These are phyloP conservation scores for Phasianus colchicus DNA, from an alignment of 2,113 vertebrate genomes.

Conservation along the genomic window DNA sequence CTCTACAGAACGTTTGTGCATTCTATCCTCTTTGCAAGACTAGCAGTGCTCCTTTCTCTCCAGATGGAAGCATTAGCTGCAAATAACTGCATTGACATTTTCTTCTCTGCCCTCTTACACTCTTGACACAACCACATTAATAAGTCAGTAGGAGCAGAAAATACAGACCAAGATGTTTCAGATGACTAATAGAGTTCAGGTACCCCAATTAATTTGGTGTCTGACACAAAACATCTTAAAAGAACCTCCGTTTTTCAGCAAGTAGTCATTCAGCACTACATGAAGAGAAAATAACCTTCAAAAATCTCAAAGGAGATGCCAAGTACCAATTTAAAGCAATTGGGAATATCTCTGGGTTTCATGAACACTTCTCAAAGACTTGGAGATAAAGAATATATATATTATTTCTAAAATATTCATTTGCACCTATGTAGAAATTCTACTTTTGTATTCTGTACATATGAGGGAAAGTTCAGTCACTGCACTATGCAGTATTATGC, in stretches of 20 bases:
- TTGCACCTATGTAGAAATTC: not conserved
- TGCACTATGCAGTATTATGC: not conserved
- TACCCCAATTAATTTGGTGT: slow-evolving; percentile 32
- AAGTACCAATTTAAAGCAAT: slow-evolving; percentile 19
- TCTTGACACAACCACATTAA: not conserved
- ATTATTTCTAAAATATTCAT: not conserved
- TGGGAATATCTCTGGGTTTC: not conserved
- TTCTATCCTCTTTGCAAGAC: not conserved
- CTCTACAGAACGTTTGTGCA: not conserved
- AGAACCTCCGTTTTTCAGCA: slow-evolving; percentile 2
- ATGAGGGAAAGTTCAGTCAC: not conserved
- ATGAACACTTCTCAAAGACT: not conserved
- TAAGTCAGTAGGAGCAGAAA: not conserved
- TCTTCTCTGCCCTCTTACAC: not conserved
- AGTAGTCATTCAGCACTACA: not conserved
- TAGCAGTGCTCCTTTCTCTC: not conserved
- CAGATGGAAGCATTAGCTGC: not conserved
- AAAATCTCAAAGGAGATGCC: not conserved
- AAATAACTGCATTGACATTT: slow-evolving; percentile 34
- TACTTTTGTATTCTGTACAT: not conserved
- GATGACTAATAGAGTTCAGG: slow-evolving; percentile 48
- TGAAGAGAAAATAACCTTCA: not conserved
- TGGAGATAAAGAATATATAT: not conserved
- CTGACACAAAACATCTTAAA: not conserved
- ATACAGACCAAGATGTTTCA: slow-evolving; percentile 4